Conservation (phyloP, 2,797 vertebrate genomes). For the Notolepis coatsorum region DNA sequence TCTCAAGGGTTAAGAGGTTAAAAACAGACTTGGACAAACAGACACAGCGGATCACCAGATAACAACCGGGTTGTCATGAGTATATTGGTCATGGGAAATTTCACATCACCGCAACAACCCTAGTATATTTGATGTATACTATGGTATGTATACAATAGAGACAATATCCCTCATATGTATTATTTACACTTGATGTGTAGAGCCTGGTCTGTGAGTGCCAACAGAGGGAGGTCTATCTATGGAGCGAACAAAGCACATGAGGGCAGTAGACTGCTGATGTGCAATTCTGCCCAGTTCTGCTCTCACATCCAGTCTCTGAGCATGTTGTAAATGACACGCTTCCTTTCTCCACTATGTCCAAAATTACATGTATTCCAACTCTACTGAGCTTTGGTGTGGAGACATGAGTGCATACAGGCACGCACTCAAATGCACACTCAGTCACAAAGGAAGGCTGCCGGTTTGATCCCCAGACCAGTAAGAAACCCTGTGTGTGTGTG, state of each 20-base stretch:
- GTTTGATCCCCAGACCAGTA: too few species aligned
- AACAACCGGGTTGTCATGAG: too few species aligned
- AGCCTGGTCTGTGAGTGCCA: conserved; percentile 42
- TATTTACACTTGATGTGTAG: conserved; percentile 21
- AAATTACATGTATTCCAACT: conserved; percentile 23
- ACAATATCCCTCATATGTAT: background rate
- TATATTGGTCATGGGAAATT: too few species aligned
- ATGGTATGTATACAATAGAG: background rate
- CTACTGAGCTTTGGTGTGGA: conserved; percentile 32
- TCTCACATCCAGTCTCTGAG: conserved; percentile 19
- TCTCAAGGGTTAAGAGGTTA: too few species aligned
- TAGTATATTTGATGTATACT: too few species aligned
- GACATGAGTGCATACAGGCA: background rate
- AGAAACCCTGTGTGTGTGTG: too few species aligned
- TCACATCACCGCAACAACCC: too few species aligned
- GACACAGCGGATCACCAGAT: too few species aligned
- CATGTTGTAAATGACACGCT: conserved; percentile 17
- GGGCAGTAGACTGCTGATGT: conserved; percentile 61
- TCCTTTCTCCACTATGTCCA: conserved; percentile 31
- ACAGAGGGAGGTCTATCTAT: conserved; percentile 40
- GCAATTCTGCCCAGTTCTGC: conserved; percentile 48
- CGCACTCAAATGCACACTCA: conserved; percentile 21
- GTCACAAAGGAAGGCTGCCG: too few species aligned
- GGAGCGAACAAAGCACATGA: conserved; percentile 50
- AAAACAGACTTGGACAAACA: too few species aligned